Base-by-base conservation (phyloP, 2,797 vertebrate species). In the Hippoglossus hippoglossus region DNA sequence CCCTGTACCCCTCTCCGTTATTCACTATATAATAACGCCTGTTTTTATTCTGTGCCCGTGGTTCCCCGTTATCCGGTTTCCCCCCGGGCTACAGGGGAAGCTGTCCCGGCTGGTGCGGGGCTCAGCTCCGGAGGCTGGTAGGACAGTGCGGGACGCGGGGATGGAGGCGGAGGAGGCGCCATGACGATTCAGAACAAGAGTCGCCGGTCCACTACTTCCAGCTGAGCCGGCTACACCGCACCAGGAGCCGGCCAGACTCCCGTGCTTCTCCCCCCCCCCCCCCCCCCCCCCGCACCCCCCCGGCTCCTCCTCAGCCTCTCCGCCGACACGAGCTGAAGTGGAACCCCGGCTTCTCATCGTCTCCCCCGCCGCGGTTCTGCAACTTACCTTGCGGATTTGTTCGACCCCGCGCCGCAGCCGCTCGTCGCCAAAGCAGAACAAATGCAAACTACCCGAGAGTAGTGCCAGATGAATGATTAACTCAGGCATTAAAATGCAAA, bases 401-500 rank as follows among this genome's bases (percentile, higher is more conserved):
- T 67, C 54, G 79, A 78, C 81, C 76, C 80, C 68, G 75, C 68
- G 58, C 82, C 81, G 86, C 86, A 85, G 87, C 82, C 68, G 75
- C 84, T 81, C 80, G 81, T 83, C 80, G 73, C 71, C 73, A 54
- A 73, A 64, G 50, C 59, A 83, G 57, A 87, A 85, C 0, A 74
- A 68, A 74, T 25, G 90, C 92, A 87, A 92, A 92, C 88, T 94
- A 92, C 93, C 87, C 90, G 90, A 91, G 86, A 91, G 92, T 94
- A 92, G 91, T 84, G 87, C 87, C 68, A 91, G 84, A 88, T 87
- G 56, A 82, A 85, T 53, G 54, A 87, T 91, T 90, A 90, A 88
- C 56, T 88, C 86, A 91, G 92, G 92, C 93, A 94, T 94, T 93
- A 93, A 94, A 91, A 91, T 91, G 79, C 83, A 67, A 77, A 78